These are phyloP conservation scores for Distichodus sexfasciatus DNA, from an alignment of 2,797 vertebrate species.

Conservation along the genomic window DNA sequence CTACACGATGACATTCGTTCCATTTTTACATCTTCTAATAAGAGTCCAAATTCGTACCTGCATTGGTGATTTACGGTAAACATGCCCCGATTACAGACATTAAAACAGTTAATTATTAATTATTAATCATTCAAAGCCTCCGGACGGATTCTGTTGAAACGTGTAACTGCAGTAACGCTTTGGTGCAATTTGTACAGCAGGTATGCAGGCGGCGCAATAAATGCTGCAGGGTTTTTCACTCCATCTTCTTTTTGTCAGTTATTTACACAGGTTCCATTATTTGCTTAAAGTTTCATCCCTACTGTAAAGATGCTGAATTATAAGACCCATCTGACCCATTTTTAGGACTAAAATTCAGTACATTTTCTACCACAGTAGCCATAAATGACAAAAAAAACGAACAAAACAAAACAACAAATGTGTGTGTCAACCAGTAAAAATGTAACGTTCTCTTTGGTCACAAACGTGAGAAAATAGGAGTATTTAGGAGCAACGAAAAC, in stretches of 20 bases:
- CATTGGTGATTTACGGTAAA: constrained; percentile 25
- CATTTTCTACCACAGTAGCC: constrained; percentile 57
- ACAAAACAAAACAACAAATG: constrained; percentile 54
- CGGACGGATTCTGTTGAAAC: constrained; percentile 11
- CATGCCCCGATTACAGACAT: constrained; percentile 28
- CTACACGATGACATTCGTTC: constrained; percentile 42
- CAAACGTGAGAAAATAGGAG: constrained; percentile 75
- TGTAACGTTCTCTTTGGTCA: constrained; percentile 91
- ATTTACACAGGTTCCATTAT: constrained; percentile 71
- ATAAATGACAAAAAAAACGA: too few relatives aligned
- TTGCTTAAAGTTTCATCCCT: constrained; percentile 57
- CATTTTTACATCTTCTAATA: constrained; percentile 28
- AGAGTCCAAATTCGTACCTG: constrained; percentile 28
- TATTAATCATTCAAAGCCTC: constrained; percentile 24
- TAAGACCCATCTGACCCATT: constrained; percentile 40
- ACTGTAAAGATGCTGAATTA: constrained; percentile 70
- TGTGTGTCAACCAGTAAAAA: constrained; percentile 60
- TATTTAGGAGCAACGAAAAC: constrained; percentile 34
- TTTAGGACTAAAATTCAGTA: constrained; percentile 2
- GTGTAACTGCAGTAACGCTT: constrained; percentile 30
- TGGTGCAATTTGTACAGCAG: constrained; percentile 63
- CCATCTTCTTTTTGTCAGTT: constrained; percentile 53
- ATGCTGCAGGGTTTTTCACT: constrained; percentile 54
- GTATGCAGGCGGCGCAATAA: constrained; percentile 69
- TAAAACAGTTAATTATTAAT: too few relatives aligned